These are phyloP conservation scores for Diloba caeruleocephala DNA, from an alignment of 2,888 invertebrate species.

Conservation along the genomic window DNA sequence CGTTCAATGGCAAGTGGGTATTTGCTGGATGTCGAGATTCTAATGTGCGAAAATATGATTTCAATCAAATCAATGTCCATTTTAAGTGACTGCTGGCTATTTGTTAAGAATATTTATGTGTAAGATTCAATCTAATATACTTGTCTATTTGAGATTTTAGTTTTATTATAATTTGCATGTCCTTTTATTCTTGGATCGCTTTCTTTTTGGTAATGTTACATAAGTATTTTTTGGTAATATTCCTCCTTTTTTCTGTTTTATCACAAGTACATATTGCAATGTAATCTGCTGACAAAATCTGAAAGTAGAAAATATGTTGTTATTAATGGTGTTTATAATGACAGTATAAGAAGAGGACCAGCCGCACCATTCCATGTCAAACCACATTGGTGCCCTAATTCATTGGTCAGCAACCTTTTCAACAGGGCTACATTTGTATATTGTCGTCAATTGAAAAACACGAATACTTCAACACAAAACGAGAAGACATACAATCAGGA, in stretches of 20 bases:
- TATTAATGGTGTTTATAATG: too few species aligned
- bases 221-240: conserved; percentile 5
- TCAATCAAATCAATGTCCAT: conserved; percentile 83
- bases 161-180: conserved; percentile 15
- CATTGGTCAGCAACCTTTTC: too few species aligned
- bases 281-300: conserved; percentile 33
- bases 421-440: too few species aligned
- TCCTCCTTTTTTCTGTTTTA: conserved; percentile 3
- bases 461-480: too few species aligned
- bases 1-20: conserved; percentile 89
- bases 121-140: conserved; percentile 56
- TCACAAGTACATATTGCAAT: conserved; percentile 25
- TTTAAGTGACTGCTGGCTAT: conserved; percentile 70
- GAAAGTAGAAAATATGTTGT: conserved; percentile 17
- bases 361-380: conserved; percentile 29
- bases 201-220: neutral
- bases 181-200: neutral
- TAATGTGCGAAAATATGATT: conserved; percentile 90
- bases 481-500: too few species aligned
- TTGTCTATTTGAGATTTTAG: conserved; percentile 24
- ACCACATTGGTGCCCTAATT: conserved; percentile 11
- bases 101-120: conserved; percentile 45
- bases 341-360: neutral
- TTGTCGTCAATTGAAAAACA: too few species aligned
- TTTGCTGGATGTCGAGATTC: conserved; percentile 91